Percentiles rank a stretch among this genome's conserved stretches.
Evolutionary conservation across 30 jellyfish, hydroid and myxozoan species (phyloP).

Genomic region (Aurelia sp.): DNA sequence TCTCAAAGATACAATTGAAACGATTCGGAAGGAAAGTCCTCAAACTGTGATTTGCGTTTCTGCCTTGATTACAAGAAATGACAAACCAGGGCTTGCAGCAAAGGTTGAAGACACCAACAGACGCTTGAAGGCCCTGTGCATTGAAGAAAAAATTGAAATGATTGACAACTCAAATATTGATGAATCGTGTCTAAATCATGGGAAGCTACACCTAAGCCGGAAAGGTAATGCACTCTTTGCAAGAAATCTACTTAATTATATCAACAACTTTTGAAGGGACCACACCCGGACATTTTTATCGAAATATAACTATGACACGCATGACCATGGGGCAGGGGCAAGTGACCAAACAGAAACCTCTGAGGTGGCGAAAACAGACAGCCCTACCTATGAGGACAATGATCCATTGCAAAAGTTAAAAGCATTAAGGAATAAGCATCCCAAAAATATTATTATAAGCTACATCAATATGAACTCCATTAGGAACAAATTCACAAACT

Average conservation of each 20-base stretch:
- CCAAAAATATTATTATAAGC: constrained; percentile 25
- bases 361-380: constrained; percentile 2
- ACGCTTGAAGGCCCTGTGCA: no score
- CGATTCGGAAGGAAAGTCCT: constrained; percentile 22
- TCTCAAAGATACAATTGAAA: neutral
- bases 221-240: neutral
- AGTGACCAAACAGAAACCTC: constrained; percentile 6
- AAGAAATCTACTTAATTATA: neutral
- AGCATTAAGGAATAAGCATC: constrained; percentile 27
- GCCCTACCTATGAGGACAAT: constrained; percentile 11
- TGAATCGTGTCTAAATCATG: no score
- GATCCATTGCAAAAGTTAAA: constrained; percentile 20
- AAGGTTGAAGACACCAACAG: no score
- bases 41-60: neutral
- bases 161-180: no score
- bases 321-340: constrained; percentile 20
- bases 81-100: constrained; percentile 30
- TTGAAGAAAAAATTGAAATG: no score
- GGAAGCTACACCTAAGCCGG: no score
- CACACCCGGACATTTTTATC: constrained; percentile 26
- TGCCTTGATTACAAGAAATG: constrained; percentile 37
- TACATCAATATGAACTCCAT: constrained; percentile 31
- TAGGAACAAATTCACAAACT: constrained; percentile 21
- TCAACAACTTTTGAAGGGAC: neutral
- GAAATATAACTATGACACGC: constrained; percentile 14